These are phyloP conservation scores for Podabrus alpinus DNA, from an alignment of 2,888 invertebrate species.

Conservation along the genomic window DNA sequence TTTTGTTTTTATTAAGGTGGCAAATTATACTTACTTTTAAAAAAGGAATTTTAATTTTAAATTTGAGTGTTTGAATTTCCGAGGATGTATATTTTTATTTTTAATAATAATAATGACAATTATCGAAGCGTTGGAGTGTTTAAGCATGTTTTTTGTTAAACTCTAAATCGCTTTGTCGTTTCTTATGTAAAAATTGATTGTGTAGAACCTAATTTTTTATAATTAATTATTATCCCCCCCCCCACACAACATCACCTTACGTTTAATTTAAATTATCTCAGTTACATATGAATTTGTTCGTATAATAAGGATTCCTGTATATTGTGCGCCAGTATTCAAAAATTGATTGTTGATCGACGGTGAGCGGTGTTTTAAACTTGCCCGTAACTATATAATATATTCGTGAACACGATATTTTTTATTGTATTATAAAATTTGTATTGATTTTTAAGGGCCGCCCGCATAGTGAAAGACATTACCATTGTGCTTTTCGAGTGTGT, in stretches of 20 bases:
- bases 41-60: neutral
- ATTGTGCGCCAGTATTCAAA: conserved; percentile 43
- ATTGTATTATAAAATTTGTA: conserved; percentile 9
- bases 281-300: conserved; percentile 24
- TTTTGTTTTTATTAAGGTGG: neutral
- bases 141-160: neutral
- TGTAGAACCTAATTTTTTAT: neutral
- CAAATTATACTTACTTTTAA: neutral
- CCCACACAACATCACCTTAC: neutral
- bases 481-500: conserved; percentile 1
- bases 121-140: neutral
- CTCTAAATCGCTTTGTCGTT: neutral
- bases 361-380: conserved; percentile 14
- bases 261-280: conserved; percentile 17
- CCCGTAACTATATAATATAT: neutral
- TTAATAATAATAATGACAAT: neutral
- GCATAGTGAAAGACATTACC: neutral
- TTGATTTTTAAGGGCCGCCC: conserved; percentile 6
- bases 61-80: neutral
- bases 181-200: neutral
- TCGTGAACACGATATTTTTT: conserved; percentile 3
- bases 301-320: conserved; percentile 23
- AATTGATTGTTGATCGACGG: conserved; percentile 29
- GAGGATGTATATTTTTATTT: neutral
- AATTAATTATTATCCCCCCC: neutral